phyloP scores from a whole-genome alignment of 2,797 vertebrate species.

The Crypturellus tataupa region DNA sequence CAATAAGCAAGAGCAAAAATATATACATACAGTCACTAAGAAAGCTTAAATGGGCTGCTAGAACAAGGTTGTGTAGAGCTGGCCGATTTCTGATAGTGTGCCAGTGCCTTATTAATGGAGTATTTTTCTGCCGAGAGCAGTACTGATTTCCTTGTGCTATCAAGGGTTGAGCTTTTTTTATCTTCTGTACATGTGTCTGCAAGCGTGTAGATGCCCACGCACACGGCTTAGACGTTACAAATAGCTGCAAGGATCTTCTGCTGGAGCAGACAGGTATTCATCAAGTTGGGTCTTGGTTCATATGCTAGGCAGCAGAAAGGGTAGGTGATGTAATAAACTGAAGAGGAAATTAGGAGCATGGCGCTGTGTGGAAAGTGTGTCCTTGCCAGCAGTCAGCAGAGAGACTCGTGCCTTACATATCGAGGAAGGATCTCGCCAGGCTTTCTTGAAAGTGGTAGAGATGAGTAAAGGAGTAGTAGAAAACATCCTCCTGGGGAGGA shows the following conservation, averaged over 20 bases:
- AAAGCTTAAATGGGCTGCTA: background rate
- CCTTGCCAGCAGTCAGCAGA: background rate
- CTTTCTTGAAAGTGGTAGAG: background rate
- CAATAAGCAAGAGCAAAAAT: background rate
- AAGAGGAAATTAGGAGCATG: background rate
- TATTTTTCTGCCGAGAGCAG: background rate
- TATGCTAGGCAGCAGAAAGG: background rate
- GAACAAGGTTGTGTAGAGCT: background rate
- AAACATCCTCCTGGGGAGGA: background rate
- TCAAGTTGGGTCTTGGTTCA: background rate
- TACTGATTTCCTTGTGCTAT: accelerated
- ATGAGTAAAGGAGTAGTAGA: background rate
- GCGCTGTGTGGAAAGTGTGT: background rate
- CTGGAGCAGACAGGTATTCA: accelerated
- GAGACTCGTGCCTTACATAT: background rate
- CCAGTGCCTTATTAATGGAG: background rate
- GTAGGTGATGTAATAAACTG: background rate
- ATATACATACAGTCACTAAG: accelerated
- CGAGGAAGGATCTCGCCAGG: background rate
- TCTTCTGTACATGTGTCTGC: background rate
- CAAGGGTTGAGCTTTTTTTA: background rate
- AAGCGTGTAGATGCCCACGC: accelerated
- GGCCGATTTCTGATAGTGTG: background rate
- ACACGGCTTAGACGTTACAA: accelerated
- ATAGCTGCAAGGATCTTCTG: background rate